phyloP scores from a whole-genome alignment of 2,113 vertebrate species.

The Sceloporus undulatus region DNA sequence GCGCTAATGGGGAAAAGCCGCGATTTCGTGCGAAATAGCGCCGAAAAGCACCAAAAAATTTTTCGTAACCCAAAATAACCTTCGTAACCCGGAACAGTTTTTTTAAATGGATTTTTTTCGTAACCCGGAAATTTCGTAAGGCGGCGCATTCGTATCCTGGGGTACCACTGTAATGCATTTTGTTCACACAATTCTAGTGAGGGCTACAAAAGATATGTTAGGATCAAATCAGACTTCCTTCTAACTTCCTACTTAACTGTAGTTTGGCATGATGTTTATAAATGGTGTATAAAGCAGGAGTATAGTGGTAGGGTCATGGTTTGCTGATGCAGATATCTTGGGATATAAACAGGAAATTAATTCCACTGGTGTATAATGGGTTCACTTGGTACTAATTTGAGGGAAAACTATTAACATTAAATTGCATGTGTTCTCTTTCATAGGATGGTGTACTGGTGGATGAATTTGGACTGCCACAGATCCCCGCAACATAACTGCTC shows the following conservation, averaged over 20 bases:
- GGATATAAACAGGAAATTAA: conserved; percentile 1
- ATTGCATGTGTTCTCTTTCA: conserved; percentile 36
- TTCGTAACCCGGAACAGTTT: too few species aligned
- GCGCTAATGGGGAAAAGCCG: too few species aligned
- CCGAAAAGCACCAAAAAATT: too few species aligned
- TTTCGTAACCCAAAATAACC: too few species aligned
- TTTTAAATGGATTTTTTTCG: too few species aligned
- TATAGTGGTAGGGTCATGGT: not conserved
- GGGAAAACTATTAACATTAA: conserved; percentile 40
- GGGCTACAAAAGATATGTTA: not conserved
- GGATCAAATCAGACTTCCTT: not conserved
- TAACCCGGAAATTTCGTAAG: too few species aligned
- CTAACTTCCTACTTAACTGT: not conserved
- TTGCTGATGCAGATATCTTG: not conserved
- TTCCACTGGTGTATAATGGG: not conserved
- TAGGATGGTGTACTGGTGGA: conserved; percentile 97
- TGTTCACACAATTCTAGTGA: not conserved
- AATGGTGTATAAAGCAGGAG: not conserved
- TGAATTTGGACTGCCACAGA: conserved; percentile 97
- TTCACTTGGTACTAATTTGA: not conserved
- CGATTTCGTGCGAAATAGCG: too few species aligned
- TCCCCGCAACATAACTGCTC: conserved; percentile 89
- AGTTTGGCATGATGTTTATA: not conserved
- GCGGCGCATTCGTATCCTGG: too few species aligned
- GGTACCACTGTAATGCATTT: too few species aligned